A percentile compares a stretch with the other conserved stretches of the same genome.
phyloP scores from a whole-genome alignment of 2,797 vertebrate species.

The Argentina silus region DNA sequence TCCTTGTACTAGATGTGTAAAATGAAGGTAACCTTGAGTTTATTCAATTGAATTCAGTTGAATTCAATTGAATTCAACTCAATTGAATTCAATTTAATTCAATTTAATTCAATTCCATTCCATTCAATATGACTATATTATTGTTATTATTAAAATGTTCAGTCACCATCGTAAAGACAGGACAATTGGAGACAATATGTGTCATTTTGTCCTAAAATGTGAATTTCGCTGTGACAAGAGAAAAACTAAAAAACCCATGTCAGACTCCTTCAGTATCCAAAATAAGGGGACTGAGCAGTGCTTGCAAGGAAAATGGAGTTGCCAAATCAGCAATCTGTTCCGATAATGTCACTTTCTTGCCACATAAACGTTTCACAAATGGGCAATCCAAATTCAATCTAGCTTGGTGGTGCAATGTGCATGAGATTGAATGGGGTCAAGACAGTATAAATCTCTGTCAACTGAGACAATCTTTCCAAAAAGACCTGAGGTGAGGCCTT shows the following conservation, averaged over 20 bases:
- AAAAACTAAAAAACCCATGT: not conserved
- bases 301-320: too few relatives aligned
- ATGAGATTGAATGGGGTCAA: constrained; percentile 4
- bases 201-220: not conserved
- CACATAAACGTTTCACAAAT: too few relatives aligned
- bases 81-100: not conserved
- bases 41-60: not conserved
- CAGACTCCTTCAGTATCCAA: too few relatives aligned
- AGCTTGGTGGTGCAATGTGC: not conserved
- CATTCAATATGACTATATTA: too few relatives aligned
- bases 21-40: not conserved
- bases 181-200: not conserved
- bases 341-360: too few relatives aligned
- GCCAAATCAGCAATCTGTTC: too few relatives aligned
- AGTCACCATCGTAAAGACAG: not conserved
- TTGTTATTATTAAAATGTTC: not conserved
- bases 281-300: too few relatives aligned
- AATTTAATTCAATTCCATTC: too few relatives aligned
- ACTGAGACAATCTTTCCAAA: not conserved
- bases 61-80: too few relatives aligned
- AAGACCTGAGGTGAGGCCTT: not conserved
- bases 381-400: too few relatives aligned
- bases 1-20: not conserved
- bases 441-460: not conserved
- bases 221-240: not conserved